These are phyloP conservation scores for Benthosema pterotum DNA, from an alignment of 2,797 vertebrate genomes.

Conservation along the genomic window DNA sequence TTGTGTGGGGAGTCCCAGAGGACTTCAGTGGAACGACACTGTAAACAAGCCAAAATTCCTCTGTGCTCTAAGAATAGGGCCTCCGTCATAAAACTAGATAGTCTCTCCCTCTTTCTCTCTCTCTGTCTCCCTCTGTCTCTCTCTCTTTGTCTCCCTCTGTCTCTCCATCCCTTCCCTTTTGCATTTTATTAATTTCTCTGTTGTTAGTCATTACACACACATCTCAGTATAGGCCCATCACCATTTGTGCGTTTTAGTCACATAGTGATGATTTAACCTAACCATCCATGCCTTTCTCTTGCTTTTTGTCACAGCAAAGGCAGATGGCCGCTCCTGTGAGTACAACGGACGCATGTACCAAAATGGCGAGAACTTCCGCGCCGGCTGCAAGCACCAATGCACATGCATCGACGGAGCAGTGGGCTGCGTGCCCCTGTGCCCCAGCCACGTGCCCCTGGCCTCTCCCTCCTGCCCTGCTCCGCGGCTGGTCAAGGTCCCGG, in stretches of 20 bases:
- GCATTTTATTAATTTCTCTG: neutral
- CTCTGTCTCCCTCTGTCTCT: neutral
- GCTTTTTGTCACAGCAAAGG: slow-evolving; percentile 69
- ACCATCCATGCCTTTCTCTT: neutral
- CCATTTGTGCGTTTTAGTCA: too few species aligned
- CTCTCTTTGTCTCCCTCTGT: slow-evolving; percentile 9
- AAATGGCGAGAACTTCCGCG: slow-evolving; percentile 83
- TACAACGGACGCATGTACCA: slow-evolving; percentile 85
- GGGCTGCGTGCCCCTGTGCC: slow-evolving; percentile 83
- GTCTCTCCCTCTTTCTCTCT: slow-evolving; percentile 33
- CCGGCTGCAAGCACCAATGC: slow-evolving; percentile 86
- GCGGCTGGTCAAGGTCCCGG: slow-evolving; percentile 78
- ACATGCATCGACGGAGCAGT: slow-evolving; percentile 87
- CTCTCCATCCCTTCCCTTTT: neutral
- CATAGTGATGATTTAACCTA: too few species aligned
- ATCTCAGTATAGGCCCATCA: too few species aligned
- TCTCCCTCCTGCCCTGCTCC: slow-evolving; percentile 79
- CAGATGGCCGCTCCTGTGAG: slow-evolving; percentile 84
- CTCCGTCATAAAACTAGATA: slow-evolving; percentile 61
- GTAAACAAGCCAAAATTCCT: slow-evolving; percentile 72
- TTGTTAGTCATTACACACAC: too few species aligned
- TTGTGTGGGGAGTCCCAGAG: slow-evolving; percentile 61
- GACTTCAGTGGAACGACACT: slow-evolving; percentile 49
- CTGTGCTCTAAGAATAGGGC: slow-evolving; percentile 72
- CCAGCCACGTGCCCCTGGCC: slow-evolving; percentile 75